Conservation (phyloP, 2,888 invertebrate species). For the Chalcosyrphus nemorum region DNA sequence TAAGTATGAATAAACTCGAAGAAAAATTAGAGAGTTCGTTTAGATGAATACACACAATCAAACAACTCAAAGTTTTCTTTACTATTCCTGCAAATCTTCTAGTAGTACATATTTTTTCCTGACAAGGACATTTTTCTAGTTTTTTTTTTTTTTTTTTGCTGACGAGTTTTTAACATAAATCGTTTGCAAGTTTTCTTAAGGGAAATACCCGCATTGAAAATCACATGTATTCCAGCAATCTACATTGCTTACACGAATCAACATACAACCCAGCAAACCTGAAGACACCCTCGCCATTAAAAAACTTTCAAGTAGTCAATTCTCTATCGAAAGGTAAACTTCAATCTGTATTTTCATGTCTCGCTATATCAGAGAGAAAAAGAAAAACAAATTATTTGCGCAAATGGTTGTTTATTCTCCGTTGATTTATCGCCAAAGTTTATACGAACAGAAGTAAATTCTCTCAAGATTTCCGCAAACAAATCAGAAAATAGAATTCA, state of each 20-base stretch:
- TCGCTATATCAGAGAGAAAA: slow-evolving; percentile 41
- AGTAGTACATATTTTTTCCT: neutral
- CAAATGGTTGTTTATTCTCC: slow-evolving; percentile 69
- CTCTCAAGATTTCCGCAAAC: slow-evolving; percentile 71
- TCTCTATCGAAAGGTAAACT: slow-evolving; percentile 68
- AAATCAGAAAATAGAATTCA: slow-evolving; percentile 70
- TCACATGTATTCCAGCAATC: slow-evolving; percentile 46
- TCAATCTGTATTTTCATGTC: slow-evolving; percentile 54
- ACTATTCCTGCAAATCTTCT: neutral
- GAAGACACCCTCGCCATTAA: slow-evolving; percentile 45
- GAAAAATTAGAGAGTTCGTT: neutral
- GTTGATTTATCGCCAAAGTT: slow-evolving; percentile 70
- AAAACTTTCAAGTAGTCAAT: slow-evolving; percentile 67
- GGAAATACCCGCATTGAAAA: slow-evolving; percentile 21
- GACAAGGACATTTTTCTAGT: no score
- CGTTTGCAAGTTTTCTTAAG: slow-evolving; percentile 42
- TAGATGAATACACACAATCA: slow-evolving; percentile 24
- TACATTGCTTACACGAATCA: slow-evolving; percentile 47
- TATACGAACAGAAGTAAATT: slow-evolving; percentile 64
- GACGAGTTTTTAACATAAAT: slow-evolving; percentile 8
- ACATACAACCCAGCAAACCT: slow-evolving; percentile 16
- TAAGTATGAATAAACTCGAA: neutral
- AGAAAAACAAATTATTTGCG: slow-evolving; percentile 64
- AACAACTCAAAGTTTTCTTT: slow-evolving; percentile 15
- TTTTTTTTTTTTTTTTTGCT: neutral